Conservation (phyloP, 1,140 invertebrate species). For the Oreohelix idahoensis region DNA sequence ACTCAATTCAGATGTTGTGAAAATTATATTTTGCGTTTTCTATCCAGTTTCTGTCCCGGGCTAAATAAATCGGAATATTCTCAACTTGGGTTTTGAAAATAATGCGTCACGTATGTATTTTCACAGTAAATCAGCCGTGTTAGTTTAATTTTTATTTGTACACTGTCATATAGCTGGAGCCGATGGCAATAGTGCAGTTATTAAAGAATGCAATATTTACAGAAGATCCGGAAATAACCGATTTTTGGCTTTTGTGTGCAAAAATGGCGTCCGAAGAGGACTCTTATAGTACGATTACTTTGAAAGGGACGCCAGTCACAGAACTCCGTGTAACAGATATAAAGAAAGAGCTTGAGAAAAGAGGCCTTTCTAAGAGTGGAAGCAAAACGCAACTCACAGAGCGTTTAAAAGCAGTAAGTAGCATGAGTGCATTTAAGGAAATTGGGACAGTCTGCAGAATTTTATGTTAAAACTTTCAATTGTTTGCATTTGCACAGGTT, state of each 20-base stretch:
- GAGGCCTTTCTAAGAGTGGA: slow-evolving; percentile 71
- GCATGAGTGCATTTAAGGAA: neutral
- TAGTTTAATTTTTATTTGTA: no score
- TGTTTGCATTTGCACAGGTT: no score
- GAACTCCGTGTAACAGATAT: slow-evolving; percentile 72
- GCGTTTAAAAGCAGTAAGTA: slow-evolving; percentile 66
- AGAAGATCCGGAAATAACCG: slow-evolving; percentile 41
- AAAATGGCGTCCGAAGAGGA: slow-evolving; percentile 73
- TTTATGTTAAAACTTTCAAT: no score
- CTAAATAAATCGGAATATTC: no score
- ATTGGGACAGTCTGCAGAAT: neutral
- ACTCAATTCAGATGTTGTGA: no score
- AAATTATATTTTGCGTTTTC: no score
- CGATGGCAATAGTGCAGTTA: neutral
- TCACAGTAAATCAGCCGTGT: no score
- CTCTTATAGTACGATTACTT: slow-evolving; percentile 39
- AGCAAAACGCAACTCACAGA: slow-evolving; percentile 71
- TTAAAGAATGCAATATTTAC: neutral
- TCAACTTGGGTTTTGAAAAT: no score
- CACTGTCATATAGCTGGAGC: no score
- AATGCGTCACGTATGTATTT: no score
- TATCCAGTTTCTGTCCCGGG: no score
- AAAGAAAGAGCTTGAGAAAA: slow-evolving; percentile 72
- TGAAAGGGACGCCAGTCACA: slow-evolving; percentile 66
- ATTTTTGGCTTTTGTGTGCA: slow-evolving; percentile 47